phyloP scores from a whole-genome alignment of 2,113 vertebrate genomes.

The Gobiocypris rarus region DNA sequence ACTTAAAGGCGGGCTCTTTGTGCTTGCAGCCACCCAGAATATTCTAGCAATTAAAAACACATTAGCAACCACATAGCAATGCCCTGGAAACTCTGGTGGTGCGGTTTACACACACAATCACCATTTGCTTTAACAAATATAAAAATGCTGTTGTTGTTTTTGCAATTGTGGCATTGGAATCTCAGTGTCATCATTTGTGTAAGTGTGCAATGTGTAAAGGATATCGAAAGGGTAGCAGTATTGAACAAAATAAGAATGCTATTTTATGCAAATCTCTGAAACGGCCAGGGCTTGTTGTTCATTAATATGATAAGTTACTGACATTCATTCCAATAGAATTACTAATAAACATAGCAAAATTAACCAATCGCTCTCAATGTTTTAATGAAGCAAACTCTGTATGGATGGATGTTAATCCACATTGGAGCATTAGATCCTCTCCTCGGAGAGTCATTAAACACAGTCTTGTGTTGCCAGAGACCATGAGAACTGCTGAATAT shows the following conservation, averaged over 20 bases:
- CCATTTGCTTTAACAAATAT: too few species aligned
- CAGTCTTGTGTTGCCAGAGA: conserved; percentile 20
- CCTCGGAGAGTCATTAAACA: conserved; percentile 36
- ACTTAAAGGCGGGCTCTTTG: too few species aligned
- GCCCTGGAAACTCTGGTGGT: too few species aligned
- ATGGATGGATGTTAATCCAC: not conserved
- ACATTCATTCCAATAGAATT: not conserved
- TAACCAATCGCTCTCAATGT: not conserved
- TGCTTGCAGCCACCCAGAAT: too few species aligned
- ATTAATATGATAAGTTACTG: not conserved
- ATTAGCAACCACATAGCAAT: too few species aligned
- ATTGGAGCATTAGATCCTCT: not conserved
- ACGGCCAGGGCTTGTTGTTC: conserved; percentile 7
- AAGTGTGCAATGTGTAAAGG: not conserved
- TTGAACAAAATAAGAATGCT: not conserved
- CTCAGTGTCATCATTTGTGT: not conserved
- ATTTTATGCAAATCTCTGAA: not conserved
- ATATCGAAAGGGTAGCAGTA: not conserved
- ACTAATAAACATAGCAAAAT: conserved; percentile 1
- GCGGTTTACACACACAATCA: too few species aligned
- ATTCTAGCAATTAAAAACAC: too few species aligned
- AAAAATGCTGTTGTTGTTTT: not conserved
- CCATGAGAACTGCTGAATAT: not conserved
- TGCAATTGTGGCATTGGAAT: not conserved
- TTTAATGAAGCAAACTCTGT: conserved; percentile 22